Conservation (phyloP, 2,888 invertebrate species). For the Pterostichus niger region DNA sequence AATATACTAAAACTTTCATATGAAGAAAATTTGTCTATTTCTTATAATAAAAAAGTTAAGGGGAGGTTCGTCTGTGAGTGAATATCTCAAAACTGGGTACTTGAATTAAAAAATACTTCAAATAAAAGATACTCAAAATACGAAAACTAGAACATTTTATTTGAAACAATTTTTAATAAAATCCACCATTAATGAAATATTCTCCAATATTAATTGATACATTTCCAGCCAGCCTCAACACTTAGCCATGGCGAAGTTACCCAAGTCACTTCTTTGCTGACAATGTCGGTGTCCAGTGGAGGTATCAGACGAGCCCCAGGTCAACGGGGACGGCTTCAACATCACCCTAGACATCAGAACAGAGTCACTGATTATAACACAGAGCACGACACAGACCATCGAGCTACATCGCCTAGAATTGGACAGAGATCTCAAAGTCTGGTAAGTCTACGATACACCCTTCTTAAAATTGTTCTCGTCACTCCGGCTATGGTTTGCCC, state of each 20-base stretch:
- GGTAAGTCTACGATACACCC: neutral
- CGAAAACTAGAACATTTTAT: too few species aligned
- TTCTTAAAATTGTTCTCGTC: neutral
- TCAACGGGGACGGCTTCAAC: neutral
- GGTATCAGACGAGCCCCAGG: neutral
- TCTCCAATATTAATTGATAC: too few species aligned
- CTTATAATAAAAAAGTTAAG: too few species aligned
- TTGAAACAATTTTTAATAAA: too few species aligned
- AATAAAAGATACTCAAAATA: too few species aligned
- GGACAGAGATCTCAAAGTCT: constrained; percentile 9
- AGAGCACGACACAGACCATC: neutral
- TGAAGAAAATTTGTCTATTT: too few species aligned
- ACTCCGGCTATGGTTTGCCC: constrained; percentile 6
- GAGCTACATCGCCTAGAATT: neutral
- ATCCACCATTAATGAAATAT: too few species aligned
- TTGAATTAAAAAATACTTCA: too few species aligned
- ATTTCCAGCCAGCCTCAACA: neutral
- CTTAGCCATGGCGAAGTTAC: neutral
- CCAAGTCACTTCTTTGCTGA: neutral
- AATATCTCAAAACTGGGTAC: too few species aligned
- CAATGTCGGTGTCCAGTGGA: constrained; percentile 37
- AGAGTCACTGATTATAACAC: constrained; percentile 28
- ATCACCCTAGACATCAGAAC: neutral
- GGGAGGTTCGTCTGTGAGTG: too few species aligned
- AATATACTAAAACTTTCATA: too few species aligned